These are phyloP conservation scores for Cylloceria caligata DNA, from an alignment of 2,888 invertebrate genomes.

Conservation along the genomic window DNA sequence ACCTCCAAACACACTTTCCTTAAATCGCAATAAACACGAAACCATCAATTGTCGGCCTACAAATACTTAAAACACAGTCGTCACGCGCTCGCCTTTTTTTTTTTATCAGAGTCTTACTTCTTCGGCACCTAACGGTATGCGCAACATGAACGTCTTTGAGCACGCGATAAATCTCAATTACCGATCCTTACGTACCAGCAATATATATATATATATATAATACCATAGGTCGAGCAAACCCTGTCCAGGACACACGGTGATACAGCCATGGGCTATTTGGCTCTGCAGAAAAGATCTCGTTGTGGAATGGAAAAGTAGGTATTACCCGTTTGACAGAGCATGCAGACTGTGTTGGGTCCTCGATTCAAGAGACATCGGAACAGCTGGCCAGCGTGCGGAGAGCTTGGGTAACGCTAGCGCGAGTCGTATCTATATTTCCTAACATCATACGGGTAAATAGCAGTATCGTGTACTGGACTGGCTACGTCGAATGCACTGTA, in stretches of 20 bases:
- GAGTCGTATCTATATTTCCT: constrained; percentile 18
- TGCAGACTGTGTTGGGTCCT: not conserved
- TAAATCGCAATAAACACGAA: constrained; percentile 5
- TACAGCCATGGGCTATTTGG: constrained; percentile 6
- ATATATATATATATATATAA: constrained; percentile 3
- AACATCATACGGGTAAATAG: constrained; percentile 48
- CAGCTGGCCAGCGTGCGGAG: not conserved
- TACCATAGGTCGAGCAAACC: constrained; percentile 50
- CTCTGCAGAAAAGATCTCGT: not conserved
- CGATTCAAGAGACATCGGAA: constrained; percentile 21
- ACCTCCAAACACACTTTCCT: constrained; percentile 7
- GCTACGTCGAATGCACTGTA: constrained; percentile 43
- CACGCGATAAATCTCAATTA: constrained; percentile 78
- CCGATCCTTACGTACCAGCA: constrained; percentile 72
- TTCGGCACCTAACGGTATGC: constrained; percentile 36
- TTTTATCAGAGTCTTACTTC: constrained; percentile 2
- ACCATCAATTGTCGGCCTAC: not conserved
- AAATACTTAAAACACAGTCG: not conserved
- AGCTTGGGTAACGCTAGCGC: constrained; percentile 15
- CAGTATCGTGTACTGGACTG: constrained; percentile 49
- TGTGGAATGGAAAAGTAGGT: constrained; percentile 13
- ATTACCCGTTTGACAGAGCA: not conserved
- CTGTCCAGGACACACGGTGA: constrained; percentile 35
- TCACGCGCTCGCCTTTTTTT: not conserved
- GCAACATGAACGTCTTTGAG: constrained; percentile 63